Conservation (phyloP, 1,140 invertebrate species). For the Micrasema minimum region DNA sequence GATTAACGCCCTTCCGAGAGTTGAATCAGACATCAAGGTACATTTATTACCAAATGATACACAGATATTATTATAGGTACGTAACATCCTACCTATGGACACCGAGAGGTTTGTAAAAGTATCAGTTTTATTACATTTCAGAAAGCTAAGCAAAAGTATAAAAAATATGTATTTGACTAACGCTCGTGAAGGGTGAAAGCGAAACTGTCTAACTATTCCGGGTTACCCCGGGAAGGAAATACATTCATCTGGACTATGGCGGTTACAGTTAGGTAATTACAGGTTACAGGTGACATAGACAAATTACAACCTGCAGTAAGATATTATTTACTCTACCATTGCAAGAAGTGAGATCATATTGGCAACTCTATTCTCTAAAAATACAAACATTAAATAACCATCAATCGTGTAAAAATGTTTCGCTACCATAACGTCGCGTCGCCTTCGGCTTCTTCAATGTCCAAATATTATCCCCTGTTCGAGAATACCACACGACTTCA, state of each 20-base stretch:
- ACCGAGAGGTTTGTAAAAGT: conserved; percentile 54
- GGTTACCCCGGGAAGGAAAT: not conserved
- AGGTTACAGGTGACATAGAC: no score
- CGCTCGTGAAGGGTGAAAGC: conserved; percentile 9
- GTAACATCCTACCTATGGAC: conserved; percentile 50
- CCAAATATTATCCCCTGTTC: conserved; percentile 11
- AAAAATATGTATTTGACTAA: conserved; percentile 21
- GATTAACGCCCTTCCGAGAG: conserved; percentile 44
- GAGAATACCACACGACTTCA: conserved; percentile 19
- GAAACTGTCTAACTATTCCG: conserved; percentile 1
- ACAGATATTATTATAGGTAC: conserved; percentile 44
- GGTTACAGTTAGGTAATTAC: no score
- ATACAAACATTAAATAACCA: conserved; percentile 23
- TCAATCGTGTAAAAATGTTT: conserved; percentile 16
- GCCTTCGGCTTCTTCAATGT: conserved; percentile 5
- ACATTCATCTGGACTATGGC: no score
- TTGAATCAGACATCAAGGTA: conserved; percentile 23
- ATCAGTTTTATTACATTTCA: conserved; percentile 48
- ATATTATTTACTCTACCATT: conserved; percentile 20
- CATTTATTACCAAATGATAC: conserved; percentile 50
- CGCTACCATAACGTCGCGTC: conserved; percentile 3
- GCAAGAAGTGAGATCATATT: conserved; percentile 32
- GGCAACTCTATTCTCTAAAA: conserved; percentile 20
- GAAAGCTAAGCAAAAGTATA: conserved; percentile 38
- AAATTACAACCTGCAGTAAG: not conserved